phyloP scores from a whole-genome alignment of 2,888 invertebrate species.

The Rotaria sp. region DNA sequence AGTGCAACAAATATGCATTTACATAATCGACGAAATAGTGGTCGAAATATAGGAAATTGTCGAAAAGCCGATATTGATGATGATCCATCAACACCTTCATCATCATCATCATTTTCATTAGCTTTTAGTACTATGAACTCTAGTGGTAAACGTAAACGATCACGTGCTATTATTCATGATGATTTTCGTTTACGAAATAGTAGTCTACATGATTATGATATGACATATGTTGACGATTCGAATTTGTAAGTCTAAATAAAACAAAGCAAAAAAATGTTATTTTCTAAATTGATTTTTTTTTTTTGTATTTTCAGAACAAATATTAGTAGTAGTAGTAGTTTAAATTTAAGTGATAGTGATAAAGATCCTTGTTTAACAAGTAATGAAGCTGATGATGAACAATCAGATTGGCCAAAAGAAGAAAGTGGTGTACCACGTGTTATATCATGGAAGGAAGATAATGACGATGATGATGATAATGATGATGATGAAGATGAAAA shows the following conservation, averaged over 20 bases:
- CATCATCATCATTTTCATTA: neutral
- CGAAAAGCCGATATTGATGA: neutral
- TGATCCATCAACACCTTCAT: neutral
- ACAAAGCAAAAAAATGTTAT: neutral
- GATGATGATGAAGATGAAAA: neutral
- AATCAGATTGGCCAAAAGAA: constrained; percentile 17
- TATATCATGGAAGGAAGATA: neutral
- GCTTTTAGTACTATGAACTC: neutral
- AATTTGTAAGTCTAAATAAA: neutral
- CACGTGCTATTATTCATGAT: neutral
- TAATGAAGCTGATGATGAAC: constrained; percentile 28
- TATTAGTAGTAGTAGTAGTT: constrained; percentile 14
- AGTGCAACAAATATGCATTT: neutral
- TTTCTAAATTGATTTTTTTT: neutral
- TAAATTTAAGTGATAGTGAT: constrained; percentile 28
- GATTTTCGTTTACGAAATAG: neutral
- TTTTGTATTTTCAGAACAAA: neutral
- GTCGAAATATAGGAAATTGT: neutral
- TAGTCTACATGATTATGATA: neutral
- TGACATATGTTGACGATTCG: neutral
- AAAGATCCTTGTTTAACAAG: constrained; percentile 10
- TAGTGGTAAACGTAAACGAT: constrained; percentile 17
- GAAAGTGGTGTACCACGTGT: constrained; percentile 19
- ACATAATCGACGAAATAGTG: neutral
- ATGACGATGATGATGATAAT: neutral